A percentile compares a stretch with the other conserved stretches of the same genome.
These are phyloP conservation scores for Chrysopa pallens DNA, from an alignment of 1,140 invertebrate genomes.

Conservation along the genomic window DNA sequence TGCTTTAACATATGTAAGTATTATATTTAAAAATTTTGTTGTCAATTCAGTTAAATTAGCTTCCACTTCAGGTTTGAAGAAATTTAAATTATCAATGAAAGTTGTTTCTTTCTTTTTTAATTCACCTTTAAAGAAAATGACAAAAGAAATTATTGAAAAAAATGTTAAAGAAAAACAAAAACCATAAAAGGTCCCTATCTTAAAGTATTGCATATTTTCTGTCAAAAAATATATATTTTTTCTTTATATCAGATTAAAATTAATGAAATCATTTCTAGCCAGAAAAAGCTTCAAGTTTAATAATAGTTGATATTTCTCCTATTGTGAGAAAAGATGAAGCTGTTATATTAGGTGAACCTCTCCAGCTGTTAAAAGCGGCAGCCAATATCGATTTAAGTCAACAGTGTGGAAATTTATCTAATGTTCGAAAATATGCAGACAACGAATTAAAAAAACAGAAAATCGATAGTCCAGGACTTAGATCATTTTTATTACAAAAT, in stretches of 20 bases:
- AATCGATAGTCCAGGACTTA: constrained; percentile 20
- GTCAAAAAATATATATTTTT: neutral
- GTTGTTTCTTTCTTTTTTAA: neutral
- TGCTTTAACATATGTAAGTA: constrained; percentile 41
- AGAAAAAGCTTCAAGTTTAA: constrained; percentile 52
- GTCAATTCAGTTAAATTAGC: neutral
- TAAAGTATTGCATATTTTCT: neutral
- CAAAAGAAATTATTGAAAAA: neutral
- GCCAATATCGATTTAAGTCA: no score
- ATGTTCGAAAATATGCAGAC: constrained; percentile 40
- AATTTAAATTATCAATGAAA: neutral
- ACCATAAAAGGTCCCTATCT: neutral
- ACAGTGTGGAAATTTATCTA: constrained; percentile 34
- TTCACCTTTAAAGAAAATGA: neutral
- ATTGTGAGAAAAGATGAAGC: constrained; percentile 36
- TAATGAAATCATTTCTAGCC: constrained; percentile 35
- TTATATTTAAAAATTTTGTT: neutral
- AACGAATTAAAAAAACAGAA: constrained; percentile 26
- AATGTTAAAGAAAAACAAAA: neutral
- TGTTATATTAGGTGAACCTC: constrained; percentile 29
- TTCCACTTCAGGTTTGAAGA: neutral
- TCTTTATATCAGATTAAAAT: neutral
- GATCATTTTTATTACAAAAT: constrained; percentile 25
- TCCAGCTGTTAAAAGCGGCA: no score
- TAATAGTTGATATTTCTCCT: constrained; percentile 75